Evolutionary conservation across 2,888 invertebrate species (phyloP).

Genomic region (Acanthosepion esculentum): DNA sequence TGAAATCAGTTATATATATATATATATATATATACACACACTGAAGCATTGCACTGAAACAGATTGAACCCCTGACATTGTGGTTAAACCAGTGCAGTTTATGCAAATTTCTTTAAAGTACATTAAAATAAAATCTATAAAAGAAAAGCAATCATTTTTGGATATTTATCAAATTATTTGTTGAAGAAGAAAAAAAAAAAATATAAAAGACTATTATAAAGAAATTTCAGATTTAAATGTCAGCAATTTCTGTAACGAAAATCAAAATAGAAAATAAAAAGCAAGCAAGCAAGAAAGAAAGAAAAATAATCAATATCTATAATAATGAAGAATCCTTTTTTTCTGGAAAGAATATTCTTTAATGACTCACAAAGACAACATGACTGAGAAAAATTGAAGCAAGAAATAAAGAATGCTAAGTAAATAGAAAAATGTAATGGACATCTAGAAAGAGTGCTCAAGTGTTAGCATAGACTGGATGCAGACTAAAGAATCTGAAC

Average conservation of each 20-base stretch:
- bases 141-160: background rate
- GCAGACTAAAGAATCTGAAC: background rate
- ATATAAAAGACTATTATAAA: background rate
- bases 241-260: background rate
- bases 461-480: background rate
- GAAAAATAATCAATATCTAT: background rate
- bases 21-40: too few relatives aligned
- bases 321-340: background rate
- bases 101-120: too few relatives aligned
- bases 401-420: background rate
- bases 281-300: constrained; percentile 38
- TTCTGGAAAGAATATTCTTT: background rate
- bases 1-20: too few relatives aligned
- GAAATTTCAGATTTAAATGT: background rate
- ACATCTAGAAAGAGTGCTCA: background rate
- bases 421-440: background rate
- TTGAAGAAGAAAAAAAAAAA: background rate
- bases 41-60: too few relatives aligned
- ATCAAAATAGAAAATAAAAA: background rate
- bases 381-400: background rate
- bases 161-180: background rate
- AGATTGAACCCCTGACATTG: too few relatives aligned
- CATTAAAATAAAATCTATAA: background rate
- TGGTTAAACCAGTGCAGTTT: too few relatives aligned
- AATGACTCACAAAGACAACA: background rate